phyloP scores from a whole-genome alignment of 2,797 vertebrate genomes.

The Coendou prehensilis region DNA sequence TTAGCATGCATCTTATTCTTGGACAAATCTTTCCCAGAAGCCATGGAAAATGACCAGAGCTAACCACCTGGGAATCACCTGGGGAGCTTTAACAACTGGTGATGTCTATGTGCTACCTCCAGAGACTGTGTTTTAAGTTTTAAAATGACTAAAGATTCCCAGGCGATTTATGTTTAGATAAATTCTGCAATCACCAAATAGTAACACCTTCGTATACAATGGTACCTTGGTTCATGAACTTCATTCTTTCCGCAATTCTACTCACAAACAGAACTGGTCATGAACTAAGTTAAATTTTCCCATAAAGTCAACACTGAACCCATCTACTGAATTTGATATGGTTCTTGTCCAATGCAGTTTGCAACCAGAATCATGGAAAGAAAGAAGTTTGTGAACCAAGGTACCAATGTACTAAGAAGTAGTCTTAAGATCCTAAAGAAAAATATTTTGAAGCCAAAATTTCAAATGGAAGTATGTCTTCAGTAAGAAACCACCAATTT shows the following conservation, averaged over 20 bases:
- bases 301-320: background rate
- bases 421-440: conserved; percentile 44
- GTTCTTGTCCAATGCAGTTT: background rate
- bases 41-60: background rate
- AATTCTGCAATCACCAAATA: background rate
- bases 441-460: conserved; percentile 52
- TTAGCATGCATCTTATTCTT: background rate
- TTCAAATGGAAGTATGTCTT: conserved; percentile 2
- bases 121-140: background rate
- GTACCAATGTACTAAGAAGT: background rate
- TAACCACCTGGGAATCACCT: background rate
- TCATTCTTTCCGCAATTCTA: background rate
- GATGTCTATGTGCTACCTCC: background rate
- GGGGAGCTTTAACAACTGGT: background rate
- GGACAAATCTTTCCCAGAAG: background rate
- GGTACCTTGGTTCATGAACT: background rate
- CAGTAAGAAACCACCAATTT: conserved; percentile 66
- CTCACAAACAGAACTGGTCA: background rate
- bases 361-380: background rate
- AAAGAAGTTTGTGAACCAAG: background rate
- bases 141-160: conserved; percentile 17
- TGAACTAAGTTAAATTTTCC: background rate
- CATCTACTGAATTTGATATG: background rate
- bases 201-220: background rate
- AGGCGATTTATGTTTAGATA: background rate